phyloP scores from a whole-genome alignment of 2,113 vertebrate species.

The Spizaetus ornatus region DNA sequence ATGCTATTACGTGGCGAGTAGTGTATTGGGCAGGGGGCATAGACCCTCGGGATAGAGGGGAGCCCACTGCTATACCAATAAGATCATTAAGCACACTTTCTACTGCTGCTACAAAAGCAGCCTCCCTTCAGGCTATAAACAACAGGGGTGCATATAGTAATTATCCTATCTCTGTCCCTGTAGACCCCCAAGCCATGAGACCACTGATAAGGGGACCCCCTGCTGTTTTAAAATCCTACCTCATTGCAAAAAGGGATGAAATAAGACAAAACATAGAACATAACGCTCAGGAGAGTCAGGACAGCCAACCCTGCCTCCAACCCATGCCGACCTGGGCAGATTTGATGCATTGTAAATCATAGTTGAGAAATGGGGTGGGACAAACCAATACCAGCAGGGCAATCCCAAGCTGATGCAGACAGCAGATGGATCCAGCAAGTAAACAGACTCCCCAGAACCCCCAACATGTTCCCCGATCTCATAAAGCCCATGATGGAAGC shows the following conservation, averaged over 20 bases:
- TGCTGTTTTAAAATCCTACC: not conserved
- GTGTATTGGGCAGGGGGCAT: not conserved
- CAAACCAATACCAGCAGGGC: not conserved
- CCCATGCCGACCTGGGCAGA: not conserved
- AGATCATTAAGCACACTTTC: not conserved
- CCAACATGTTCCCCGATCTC: not conserved
- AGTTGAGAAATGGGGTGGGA: not conserved
- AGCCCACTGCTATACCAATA: not conserved
- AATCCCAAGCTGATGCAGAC: not conserved
- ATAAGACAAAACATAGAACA: not conserved
- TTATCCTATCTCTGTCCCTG: not conserved
- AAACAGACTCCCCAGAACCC: not conserved
- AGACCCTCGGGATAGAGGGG: not conserved
- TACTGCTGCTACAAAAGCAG: not conserved
- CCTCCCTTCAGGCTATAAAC: not conserved
- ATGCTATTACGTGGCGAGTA: fast-evolving
- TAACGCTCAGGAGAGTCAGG: not conserved
- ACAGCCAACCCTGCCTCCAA: not conserved
- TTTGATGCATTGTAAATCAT: not conserved
- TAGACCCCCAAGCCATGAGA: not conserved
- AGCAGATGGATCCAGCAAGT: not conserved
- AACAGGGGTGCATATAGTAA: not conserved
- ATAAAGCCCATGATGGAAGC: not conserved
- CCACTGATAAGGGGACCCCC: not conserved
- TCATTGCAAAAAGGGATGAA: not conserved